Percentiles rank a stretch among this genome's conserved stretches.
Conservation (phyloP, 2,888 invertebrate genomes). For the Metacarcinus magister region DNA sequence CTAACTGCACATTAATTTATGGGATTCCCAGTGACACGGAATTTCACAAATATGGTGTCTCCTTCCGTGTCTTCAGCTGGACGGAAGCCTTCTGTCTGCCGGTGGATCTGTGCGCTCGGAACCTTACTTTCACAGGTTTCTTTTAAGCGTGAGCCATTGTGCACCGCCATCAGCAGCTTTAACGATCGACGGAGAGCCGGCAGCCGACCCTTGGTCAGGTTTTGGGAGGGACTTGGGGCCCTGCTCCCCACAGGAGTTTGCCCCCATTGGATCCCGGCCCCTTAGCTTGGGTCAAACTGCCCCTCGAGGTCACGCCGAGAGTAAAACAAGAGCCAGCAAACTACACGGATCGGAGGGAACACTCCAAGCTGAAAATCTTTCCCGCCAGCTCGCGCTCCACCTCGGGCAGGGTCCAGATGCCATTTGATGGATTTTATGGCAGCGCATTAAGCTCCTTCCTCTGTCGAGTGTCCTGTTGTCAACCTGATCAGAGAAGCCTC, state of each 20-base stretch:
- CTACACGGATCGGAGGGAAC: conserved; percentile 59
- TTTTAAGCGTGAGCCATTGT: conserved; percentile 80
- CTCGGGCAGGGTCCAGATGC: conserved; percentile 73
- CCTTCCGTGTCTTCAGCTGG: conserved; percentile 66
- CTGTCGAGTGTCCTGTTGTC: conserved; percentile 68
- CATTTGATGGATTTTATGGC: conserved; percentile 78
- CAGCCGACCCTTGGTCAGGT: conserved; percentile 80
- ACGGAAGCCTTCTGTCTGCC: conserved; percentile 46
- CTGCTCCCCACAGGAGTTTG: conserved; percentile 79
- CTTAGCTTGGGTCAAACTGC: conserved; percentile 81
- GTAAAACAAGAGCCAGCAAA: conserved; percentile 70
- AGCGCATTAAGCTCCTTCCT: conserved; percentile 72
- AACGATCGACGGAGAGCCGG: conserved; percentile 82
- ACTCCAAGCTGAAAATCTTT: conserved; percentile 61
- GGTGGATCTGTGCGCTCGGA: conserved; percentile 57
- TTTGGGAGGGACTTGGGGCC: conserved; percentile 79
- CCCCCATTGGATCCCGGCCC: conserved; percentile 80
- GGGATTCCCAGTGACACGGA: conserved; percentile 81
- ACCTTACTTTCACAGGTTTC: conserved; percentile 73
- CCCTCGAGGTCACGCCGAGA: conserved; percentile 79
- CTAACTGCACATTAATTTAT: conserved; percentile 83
- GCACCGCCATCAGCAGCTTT: conserved; percentile 81
- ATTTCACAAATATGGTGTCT: conserved; percentile 78
- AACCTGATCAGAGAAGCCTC: conserved; percentile 69
- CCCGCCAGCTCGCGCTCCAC: conserved; percentile 61